Percentiles rank a stretch among this genome's conserved stretches.
phyloP scores from a whole-genome alignment of 2,113 vertebrate species.

The Lipophrys pholis region DNA sequence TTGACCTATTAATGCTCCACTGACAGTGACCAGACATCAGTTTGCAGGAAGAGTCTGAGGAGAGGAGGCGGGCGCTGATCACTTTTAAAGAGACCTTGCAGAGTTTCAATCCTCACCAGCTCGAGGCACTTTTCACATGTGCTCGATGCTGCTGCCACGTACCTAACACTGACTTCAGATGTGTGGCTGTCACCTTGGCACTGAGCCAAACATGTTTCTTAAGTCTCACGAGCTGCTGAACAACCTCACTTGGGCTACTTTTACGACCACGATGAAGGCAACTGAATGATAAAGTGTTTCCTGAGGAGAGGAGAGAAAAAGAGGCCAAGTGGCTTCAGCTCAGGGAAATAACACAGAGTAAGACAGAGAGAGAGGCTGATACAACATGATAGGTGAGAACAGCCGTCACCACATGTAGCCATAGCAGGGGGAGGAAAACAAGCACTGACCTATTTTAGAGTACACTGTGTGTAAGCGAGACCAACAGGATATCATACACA shows the following conservation, averaged over 20 bases:
- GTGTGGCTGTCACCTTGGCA: constrained; percentile 21
- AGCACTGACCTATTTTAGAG: constrained; percentile 64
- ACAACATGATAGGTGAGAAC: constrained; percentile 39
- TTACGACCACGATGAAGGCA: constrained; percentile 18
- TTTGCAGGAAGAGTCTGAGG: constrained; percentile 18
- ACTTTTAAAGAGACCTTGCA: neutral
- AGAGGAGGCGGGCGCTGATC: neutral
- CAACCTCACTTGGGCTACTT: neutral
- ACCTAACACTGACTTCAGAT: neutral
- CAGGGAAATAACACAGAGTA: neutral
- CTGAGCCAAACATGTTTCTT: constrained; percentile 15
- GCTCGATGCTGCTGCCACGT: constrained; percentile 4
- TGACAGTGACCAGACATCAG: constrained; percentile 45
- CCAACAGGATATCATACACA: constrained; percentile 21
- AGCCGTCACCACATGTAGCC: constrained; percentile 41
- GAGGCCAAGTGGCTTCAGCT: neutral
- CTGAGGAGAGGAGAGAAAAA: constrained; percentile 7
- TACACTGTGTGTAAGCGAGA: constrained; percentile 46
- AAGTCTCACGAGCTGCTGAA: neutral
- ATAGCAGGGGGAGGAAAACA: constrained; percentile 56
- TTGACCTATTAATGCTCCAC: constrained; percentile 9
- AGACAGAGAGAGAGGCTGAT: neutral
- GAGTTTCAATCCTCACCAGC: constrained; percentile 2
- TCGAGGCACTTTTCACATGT: constrained; percentile 10
- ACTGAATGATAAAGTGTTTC: constrained; percentile 30